phyloP scores from a whole-genome alignment of 2,113 vertebrate species.

The Hyla sarda region DNA sequence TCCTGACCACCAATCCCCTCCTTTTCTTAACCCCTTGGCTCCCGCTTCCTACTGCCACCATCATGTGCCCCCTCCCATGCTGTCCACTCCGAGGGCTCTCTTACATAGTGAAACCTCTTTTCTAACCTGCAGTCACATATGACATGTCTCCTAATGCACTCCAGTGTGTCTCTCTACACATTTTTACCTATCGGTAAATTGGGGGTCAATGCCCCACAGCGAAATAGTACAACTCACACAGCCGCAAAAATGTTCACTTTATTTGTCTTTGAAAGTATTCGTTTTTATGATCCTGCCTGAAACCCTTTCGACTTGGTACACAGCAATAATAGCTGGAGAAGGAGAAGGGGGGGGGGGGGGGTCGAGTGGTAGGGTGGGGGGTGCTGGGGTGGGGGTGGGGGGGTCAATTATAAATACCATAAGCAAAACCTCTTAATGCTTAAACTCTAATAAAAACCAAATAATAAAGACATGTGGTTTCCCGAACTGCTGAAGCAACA shows the following conservation, averaged over 20 bases:
- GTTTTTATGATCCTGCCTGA: not conserved
- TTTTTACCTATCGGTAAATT: no score
- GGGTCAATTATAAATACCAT: not conserved
- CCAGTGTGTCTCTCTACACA: no score
- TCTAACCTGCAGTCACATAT: no score
- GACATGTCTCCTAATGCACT: no score
- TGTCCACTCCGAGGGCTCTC: no score
- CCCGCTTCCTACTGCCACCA: no score
- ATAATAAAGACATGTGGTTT: conserved; percentile 34
- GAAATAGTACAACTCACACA: not conserved
- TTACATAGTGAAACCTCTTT: no score
- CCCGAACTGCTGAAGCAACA: not conserved
- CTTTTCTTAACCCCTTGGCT: no score
- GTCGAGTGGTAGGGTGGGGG: no score
- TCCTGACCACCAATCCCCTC: no score
- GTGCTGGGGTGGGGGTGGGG: not conserved
- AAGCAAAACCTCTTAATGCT: conserved; percentile 22
- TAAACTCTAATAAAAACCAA: conserved; percentile 32
- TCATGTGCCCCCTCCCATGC: no score
- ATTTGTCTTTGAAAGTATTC: not conserved
- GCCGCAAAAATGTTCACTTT: not conserved
- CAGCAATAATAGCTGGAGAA: not conserved
- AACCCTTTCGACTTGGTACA: not conserved
- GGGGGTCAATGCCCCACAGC: no score
- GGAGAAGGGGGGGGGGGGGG: not conserved